A percentile compares a stretch with the other conserved stretches of the same genome.
phyloP scores from a whole-genome alignment of 1,140 invertebrate genomes.

The Caerostris extrusa region DNA sequence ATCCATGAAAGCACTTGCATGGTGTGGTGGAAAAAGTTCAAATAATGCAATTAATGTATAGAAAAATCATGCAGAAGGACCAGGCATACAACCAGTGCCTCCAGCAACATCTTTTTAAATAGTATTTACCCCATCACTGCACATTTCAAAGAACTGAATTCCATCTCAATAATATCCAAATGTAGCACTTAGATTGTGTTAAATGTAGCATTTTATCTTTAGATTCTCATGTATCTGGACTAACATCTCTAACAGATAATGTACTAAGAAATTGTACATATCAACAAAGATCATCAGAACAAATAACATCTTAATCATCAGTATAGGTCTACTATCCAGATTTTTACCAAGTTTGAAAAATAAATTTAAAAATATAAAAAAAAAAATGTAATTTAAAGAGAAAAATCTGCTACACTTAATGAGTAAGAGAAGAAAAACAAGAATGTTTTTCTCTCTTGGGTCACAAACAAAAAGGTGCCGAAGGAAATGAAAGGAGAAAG shows the following conservation, averaged over 20 bases:
- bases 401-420: conserved; percentile 77
- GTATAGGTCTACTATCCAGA: conserved; percentile 58
- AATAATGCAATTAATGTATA: conserved; percentile 97
- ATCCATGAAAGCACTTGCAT: conserved; percentile 92
- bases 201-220: too few species aligned
- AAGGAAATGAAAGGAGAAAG: too few species aligned
- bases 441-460: too few species aligned
- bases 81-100: conserved; percentile 77
- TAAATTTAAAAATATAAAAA: conserved; percentile 56
- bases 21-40: conserved; percentile 91
- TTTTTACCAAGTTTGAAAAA: conserved; percentile 64
- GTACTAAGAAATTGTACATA: conserved; percentile 66
- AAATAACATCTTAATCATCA: conserved; percentile 53
- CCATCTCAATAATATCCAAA: conserved; percentile 79
- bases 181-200: conserved; percentile 79
- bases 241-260: conserved; percentile 62
- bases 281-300: conserved; percentile 64
- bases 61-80: conserved; percentile 92
- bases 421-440: not conserved
- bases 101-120: conserved; percentile 71
- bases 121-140: conserved; percentile 77
- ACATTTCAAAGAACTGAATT: conserved; percentile 83
- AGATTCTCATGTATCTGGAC: conserved; percentile 82
- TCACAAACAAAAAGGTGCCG: too few species aligned
- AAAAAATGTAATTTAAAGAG: conserved; percentile 68